Conservation (phyloP, 2,797 vertebrate genomes). For the Sebastes aleutianus region DNA sequence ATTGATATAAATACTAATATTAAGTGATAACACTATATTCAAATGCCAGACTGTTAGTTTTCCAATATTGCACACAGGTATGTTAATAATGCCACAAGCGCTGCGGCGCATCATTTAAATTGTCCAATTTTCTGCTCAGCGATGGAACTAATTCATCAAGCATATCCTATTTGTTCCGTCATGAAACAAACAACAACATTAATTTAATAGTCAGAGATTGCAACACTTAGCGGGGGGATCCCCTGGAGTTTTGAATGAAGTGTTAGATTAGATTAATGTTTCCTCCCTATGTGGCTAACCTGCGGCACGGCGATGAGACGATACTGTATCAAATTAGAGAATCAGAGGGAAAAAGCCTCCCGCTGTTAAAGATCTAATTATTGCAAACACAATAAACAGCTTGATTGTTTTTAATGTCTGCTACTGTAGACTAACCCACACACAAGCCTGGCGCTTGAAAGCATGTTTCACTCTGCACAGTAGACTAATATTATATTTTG, state of each 20-base stretch:
- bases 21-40: slow-evolving; percentile 35
- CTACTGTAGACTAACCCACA: slow-evolving; percentile 2
- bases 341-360: slow-evolving; percentile 67
- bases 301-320: slow-evolving; percentile 65
- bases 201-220: slow-evolving; percentile 73
- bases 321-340: slow-evolving; percentile 77
- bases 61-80: slow-evolving; percentile 7
- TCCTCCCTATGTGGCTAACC: slow-evolving; percentile 77
- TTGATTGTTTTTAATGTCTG: slow-evolving; percentile 75
- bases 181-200: slow-evolving; percentile 80
- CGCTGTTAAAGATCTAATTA: slow-evolving; percentile 77
- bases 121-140: slow-evolving; percentile 43
- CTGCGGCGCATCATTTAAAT: slow-evolving; percentile 20
- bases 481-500: background rate
- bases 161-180: slow-evolving; percentile 68
- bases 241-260: slow-evolving; percentile 79
- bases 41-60: slow-evolving; percentile 26
- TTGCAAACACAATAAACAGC: slow-evolving; percentile 77
- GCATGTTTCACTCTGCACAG: background rate
- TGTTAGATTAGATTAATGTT: slow-evolving; percentile 79
- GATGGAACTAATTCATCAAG: slow-evolving; percentile 50
- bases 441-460: background rate
- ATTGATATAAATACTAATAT: slow-evolving; percentile 33
- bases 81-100: slow-evolving; percentile 16
- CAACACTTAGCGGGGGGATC: slow-evolving; percentile 67